Conservation (phyloP, 2,113 vertebrate genomes). For the Callopanchax toddi region DNA sequence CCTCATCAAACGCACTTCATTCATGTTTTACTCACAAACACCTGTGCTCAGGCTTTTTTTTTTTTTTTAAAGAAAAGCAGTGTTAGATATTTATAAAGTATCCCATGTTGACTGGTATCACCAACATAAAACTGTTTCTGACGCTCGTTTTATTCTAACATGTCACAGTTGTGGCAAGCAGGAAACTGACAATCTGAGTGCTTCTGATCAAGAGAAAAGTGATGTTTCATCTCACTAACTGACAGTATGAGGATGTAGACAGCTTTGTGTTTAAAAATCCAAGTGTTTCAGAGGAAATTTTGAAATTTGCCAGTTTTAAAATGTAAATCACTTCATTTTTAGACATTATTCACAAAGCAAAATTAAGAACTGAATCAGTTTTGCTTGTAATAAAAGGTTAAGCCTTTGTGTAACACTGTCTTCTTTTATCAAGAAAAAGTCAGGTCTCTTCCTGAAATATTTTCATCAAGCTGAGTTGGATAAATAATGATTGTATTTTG, state of each 20-base stretch:
- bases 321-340: too few species aligned
- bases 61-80: neutral
- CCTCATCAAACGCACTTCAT: neutral
- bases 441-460: too few species aligned
- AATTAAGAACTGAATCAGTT: conserved; percentile 43
- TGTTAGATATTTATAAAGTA: neutral
- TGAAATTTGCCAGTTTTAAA: too few species aligned
- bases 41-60: neutral
- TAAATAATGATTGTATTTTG: too few species aligned
- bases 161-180: conserved; percentile 4
- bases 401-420: neutral
- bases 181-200: conserved; percentile 54
- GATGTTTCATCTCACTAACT: conserved; percentile 12
- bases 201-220: conserved; percentile 9
- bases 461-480: too few species aligned
- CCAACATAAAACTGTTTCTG: neutral
- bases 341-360: conserved; percentile 18
- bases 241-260: too few species aligned
- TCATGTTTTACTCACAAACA: conserved; percentile 9
- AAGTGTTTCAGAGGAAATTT: conserved; percentile 12
- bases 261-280: conserved; percentile 13
- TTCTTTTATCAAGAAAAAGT: neutral
- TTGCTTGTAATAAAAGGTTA: conserved; percentile 66
- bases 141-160: conserved; percentile 1
- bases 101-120: conserved; percentile 2